phyloP scores from a whole-genome alignment of 2,113 vertebrate species.

The Istiophorus platypterus region DNA sequence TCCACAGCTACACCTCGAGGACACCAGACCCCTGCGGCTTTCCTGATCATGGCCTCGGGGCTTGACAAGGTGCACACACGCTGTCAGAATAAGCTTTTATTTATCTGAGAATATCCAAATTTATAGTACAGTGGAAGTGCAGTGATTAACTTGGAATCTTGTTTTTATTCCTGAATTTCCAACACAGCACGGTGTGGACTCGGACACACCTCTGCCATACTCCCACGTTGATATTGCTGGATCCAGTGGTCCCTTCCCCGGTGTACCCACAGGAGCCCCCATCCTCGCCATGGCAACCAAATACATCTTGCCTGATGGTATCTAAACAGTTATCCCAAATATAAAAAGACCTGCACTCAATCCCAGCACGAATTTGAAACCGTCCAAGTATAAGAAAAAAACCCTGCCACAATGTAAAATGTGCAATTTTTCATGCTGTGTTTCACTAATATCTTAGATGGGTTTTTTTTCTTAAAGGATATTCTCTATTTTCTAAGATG shows the following conservation, averaged over 20 bases:
- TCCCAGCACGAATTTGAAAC: slow-evolving; percentile 12
- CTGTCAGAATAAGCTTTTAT: not conserved
- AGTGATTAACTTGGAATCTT: slow-evolving; percentile 1
- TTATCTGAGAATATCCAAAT: not conserved
- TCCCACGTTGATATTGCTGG: slow-evolving; percentile 88
- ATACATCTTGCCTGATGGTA: slow-evolving; percentile 73
- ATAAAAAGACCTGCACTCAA: not conserved
- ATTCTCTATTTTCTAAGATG: slow-evolving; percentile 34
- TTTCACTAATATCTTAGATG: slow-evolving; percentile 36
- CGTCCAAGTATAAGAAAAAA: slow-evolving; percentile 28
- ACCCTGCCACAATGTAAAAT: not conserved
- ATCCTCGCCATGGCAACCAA: slow-evolving; percentile 84
- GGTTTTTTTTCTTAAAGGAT: slow-evolving; percentile 16
- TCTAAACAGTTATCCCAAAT: slow-evolving; percentile 26
- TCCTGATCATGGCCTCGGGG: slow-evolving; percentile 88
- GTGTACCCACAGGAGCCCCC: slow-evolving; percentile 86
- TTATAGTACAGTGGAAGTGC: not conserved
- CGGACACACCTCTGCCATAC: slow-evolving; percentile 79
- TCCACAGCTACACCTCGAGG: slow-evolving; percentile 85
- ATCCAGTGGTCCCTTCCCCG: slow-evolving; percentile 87
- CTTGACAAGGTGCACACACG: slow-evolving; percentile 82
- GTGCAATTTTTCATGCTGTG: not conserved
- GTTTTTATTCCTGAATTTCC: not conserved
- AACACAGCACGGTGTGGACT: slow-evolving; percentile 84
- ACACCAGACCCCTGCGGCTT: slow-evolving; percentile 86